Percentiles rank a stretch among this genome's conserved stretches.
Conservation (phyloP, 1,140 invertebrate species). For the Callitettix versicolor region DNA sequence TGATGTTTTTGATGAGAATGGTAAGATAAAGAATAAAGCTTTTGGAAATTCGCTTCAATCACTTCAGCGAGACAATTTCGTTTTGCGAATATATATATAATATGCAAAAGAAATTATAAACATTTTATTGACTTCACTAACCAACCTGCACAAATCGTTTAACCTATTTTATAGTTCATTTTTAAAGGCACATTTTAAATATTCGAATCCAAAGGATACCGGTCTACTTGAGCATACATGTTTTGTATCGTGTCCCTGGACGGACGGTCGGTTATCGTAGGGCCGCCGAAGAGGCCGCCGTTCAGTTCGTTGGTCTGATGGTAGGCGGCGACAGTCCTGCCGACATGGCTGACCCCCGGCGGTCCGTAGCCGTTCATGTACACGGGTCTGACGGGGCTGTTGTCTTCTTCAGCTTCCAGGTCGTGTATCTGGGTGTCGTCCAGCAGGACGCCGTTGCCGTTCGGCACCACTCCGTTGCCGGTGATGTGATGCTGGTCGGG, state of each 20-base stretch:
- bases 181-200: slow-evolving; percentile 9
- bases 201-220: slow-evolving; percentile 24
- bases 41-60: too few species aligned
- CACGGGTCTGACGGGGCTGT: neutral
- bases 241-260: slow-evolving; percentile 28
- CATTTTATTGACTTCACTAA: too few species aligned
- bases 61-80: too few species aligned
- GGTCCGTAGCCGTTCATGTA: slow-evolving; percentile 11
- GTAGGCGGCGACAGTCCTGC: slow-evolving; percentile 14
- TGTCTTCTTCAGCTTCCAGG: slow-evolving; percentile 16
- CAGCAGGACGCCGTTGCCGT: slow-evolving; percentile 16
- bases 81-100: too few species aligned
- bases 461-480: neutral
- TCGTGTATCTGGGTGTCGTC: slow-evolving; percentile 22
- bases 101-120: too few species aligned
- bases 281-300: slow-evolving; percentile 8
- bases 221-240: slow-evolving; percentile 32
- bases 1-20: too few species aligned
- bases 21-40: too few species aligned
- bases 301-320: slow-evolving; percentile 9
- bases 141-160: too few species aligned
- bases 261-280: slow-evolving; percentile 14
- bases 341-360: slow-evolving; percentile 16
- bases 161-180: too few species aligned
- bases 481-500: slow-evolving; percentile 5